Base-by-base conservation (phyloP, 2,888 invertebrate genomes). In the Caenorhabditis sulstoni region DNA sequence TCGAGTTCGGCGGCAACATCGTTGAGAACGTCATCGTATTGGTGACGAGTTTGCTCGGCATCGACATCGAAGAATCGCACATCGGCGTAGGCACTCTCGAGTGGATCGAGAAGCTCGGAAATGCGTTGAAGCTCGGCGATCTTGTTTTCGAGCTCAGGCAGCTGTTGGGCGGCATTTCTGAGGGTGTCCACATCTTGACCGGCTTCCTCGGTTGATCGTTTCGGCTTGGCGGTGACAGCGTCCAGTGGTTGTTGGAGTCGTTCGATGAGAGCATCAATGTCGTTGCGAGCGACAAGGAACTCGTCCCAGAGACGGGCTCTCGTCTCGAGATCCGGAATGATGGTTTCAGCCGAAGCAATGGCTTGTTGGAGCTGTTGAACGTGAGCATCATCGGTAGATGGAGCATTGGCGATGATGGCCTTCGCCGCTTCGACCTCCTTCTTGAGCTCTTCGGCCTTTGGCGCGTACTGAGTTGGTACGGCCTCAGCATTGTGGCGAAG, bases 51-150 rank as follows among this genome's bases (percentile, higher is more conserved):
- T 64, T 87, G 84, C 52, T 87, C 85, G 50, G 82, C 74, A 45
- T 87, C 86, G 9, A 84, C 83, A 50, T 87, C 85, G 62, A 84
- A 75, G 50, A 86, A 70, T 39, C 82, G 74, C 14, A 79, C 73
- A 52, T 86, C 83, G 45, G 83, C 85, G 68, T 79, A 84, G 75
- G 85, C 84, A 57, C 77, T 85, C 52, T 83, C 87, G 39, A 86
- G 81, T 61, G 86, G 86, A 61, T 86, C 77, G 20, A 86, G 77
- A 58, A 79, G 71, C 61, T 87, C 84, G 35, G 84, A 84, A 35
- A 86, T 78, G 37, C 76, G 73, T 74, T 86, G 83, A 75, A 87
- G 78, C 45, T 76, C 70, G 50, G 45, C 50, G 37, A 79, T 79
- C 44, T 75, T 79, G 44, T 62, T 77, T 47, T 77, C 67, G 37